Conservation (phyloP, 2,113 vertebrate genomes). For the Trematocara marginatum region DNA sequence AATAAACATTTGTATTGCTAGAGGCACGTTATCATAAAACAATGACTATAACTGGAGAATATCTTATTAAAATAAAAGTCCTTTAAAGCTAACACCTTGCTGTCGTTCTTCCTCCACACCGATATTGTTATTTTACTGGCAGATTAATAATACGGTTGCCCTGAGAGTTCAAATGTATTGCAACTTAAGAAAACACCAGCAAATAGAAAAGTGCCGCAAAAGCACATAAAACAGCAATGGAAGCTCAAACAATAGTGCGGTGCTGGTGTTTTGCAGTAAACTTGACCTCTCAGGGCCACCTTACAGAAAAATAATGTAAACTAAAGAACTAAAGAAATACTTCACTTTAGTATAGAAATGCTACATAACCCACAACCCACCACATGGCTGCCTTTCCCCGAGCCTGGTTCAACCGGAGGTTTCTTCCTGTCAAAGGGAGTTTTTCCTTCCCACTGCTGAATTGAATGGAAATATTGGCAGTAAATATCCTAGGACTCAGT, state of each 20-base stretch:
- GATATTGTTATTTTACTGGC: not conserved
- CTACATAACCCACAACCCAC: not conserved
- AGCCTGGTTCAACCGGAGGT: not conserved
- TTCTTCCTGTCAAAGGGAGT: not conserved
- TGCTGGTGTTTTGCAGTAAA: not conserved
- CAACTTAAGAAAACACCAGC: not conserved
- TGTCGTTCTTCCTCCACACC: not conserved
- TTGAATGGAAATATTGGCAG: not conserved
- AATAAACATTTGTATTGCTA: slow-evolving; percentile 21
- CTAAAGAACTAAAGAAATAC: not conserved
- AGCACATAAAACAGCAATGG: not conserved
- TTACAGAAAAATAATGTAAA: not conserved
- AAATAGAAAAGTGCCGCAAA: not conserved
- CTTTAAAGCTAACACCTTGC: slow-evolving; percentile 2
- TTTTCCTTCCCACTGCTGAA: not conserved
- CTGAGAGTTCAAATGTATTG: not conserved
- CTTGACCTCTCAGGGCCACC: not conserved
- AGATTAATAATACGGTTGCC: not conserved
- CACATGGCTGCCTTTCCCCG: not conserved
- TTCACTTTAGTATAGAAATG: not conserved
- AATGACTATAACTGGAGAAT: not conserved
- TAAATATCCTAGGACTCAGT: not conserved
- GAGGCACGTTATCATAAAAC: not conserved
- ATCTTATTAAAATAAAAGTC: not conserved
- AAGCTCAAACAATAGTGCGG: not conserved